Evolutionary conservation across 92 coral and sea anemone species (phyloP).

Genomic region (Metridium senile): DNA sequence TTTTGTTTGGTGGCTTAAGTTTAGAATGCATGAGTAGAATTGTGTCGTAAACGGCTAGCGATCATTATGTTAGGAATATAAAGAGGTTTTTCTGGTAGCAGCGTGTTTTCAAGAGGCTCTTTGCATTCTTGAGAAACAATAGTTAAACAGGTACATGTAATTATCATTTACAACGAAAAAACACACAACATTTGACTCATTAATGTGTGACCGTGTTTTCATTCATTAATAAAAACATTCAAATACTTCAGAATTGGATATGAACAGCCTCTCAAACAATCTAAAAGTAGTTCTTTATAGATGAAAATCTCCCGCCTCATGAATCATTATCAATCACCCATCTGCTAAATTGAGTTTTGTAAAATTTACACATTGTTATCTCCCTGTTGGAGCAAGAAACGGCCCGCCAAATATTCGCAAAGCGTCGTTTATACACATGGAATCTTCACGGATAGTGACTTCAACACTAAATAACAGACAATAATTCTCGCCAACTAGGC

Average conservation of each 20-base stretch:
- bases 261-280: not conserved
- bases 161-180: not conserved
- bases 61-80: not conserved
- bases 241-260: not conserved
- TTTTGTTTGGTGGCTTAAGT: not conserved
- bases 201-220: not conserved
- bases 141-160: not conserved
- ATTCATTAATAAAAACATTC: not conserved
- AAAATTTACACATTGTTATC: not conserved
- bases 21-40: not conserved
- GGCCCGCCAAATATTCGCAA: not conserved
- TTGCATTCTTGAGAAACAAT: not conserved
- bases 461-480: not conserved
- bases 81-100: not conserved
- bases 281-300: not conserved
- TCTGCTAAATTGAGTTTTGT: not conserved
- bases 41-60: not conserved
- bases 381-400: not conserved
- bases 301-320: not conserved
- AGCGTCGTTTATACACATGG: not conserved
- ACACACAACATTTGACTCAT: not conserved
- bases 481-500: not conserved
- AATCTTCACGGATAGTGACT: not conserved
- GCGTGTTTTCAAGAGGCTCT: not conserved
- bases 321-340: not conserved